phyloP scores from a whole-genome alignment of 2,797 vertebrate species.

The Sciurus carolinensis region DNA sequence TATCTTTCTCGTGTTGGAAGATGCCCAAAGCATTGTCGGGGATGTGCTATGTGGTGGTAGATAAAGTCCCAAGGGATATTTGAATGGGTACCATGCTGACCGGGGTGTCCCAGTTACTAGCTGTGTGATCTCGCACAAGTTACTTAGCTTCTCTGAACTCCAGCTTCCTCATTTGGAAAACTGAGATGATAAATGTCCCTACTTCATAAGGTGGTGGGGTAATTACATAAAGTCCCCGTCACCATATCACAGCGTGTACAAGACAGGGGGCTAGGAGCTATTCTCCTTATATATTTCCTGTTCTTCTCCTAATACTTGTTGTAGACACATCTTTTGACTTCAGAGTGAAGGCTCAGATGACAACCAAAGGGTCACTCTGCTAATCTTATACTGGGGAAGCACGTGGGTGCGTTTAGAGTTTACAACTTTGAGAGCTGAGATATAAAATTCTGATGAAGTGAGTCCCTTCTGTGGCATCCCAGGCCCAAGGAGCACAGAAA shows the following conservation, averaged over 20 bases:
- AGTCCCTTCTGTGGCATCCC: no score
- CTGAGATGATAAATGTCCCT: background rate
- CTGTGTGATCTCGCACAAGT: background rate
- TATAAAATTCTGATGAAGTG: background rate
- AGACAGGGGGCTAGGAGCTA: background rate
- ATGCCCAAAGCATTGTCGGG: background rate
- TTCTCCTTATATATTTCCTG: accelerated
- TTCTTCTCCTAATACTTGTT: background rate
- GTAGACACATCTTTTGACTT: background rate
- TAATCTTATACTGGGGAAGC: background rate
- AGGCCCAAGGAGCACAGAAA: background rate
- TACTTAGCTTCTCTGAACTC: constrained; percentile 31
- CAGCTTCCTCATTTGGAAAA: background rate
- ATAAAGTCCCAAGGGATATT: background rate
- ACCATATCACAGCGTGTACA: accelerated
- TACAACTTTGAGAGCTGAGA: background rate
- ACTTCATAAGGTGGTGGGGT: background rate
- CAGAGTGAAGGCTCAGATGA: background rate
- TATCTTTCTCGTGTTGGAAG: background rate
- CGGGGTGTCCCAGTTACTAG: background rate
- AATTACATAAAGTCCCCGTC: background rate
- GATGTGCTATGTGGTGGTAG: background rate
- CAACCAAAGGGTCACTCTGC: background rate
- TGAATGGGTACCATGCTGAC: background rate
- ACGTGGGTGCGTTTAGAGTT: background rate